Evolutionary conservation across 53 echinoderm and acorn worm genomes (phyloP).

Genomic region (Apostichopus leukothele): DNA sequence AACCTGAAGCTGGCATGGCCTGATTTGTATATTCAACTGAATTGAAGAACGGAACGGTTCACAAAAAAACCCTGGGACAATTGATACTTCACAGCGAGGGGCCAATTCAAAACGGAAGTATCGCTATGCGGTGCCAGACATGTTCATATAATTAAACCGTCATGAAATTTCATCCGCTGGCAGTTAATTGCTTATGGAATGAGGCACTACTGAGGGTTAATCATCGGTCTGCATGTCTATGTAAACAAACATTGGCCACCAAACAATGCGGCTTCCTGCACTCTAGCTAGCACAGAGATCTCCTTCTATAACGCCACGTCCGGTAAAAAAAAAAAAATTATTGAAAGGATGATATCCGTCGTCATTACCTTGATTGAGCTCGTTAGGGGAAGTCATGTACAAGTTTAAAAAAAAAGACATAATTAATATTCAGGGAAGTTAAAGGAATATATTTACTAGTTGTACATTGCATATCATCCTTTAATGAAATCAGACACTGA

Average conservation of each 20-base stretch:
- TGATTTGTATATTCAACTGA: background rate
- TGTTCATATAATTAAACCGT: slow-evolving; percentile 14
- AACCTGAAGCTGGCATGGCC: background rate
- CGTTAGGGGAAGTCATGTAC: no score
- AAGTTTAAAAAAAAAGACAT: no score
- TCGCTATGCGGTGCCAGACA: slow-evolving; percentile 21
- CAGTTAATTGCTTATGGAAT: slow-evolving; percentile 31
- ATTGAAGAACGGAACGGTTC: background rate
- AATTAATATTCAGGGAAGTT: no score
- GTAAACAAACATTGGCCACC: slow-evolving; percentile 14
- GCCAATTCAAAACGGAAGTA: slow-evolving; percentile 39
- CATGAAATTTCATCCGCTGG: slow-evolving; percentile 27
- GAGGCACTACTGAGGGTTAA: slow-evolving; percentile 1
- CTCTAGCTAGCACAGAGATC: no score
- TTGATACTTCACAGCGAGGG: slow-evolving; percentile 33
- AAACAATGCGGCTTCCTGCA: no score
- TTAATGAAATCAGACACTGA: no score
- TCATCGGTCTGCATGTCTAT: background rate
- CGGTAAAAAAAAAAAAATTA: no score
- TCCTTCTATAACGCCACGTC: no score
- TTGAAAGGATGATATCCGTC: no score
- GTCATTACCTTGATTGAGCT: no score
- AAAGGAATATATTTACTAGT: no score
- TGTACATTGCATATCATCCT: no score
- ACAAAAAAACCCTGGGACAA: background rate